Conservation (phyloP, 2,888 invertebrate species). For the Amiota mariae region DNA sequence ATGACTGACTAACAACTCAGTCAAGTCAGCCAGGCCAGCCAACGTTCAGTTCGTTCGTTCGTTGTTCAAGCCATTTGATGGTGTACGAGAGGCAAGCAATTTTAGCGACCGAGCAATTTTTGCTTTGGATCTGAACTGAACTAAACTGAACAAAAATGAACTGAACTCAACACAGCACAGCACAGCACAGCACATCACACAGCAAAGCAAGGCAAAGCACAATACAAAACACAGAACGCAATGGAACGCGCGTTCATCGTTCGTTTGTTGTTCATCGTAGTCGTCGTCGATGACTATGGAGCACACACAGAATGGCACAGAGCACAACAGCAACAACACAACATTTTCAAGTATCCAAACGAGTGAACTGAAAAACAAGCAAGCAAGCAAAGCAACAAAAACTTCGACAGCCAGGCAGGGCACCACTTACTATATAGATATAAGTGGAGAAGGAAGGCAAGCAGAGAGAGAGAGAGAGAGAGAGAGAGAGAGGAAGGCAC, state of each 20-base stretch:
- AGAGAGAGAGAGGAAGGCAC: too few relatives aligned
- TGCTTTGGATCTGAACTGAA: slow-evolving; percentile 13
- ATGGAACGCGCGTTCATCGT: not conserved
- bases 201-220: not conserved
- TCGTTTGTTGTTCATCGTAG: too few relatives aligned
- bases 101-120: slow-evolving; percentile 65
- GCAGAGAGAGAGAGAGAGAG: too few relatives aligned
- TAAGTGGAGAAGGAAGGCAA: too few relatives aligned
- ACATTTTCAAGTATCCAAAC: slow-evolving; percentile 45
- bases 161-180: not conserved
- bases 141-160: slow-evolving; percentile 12
- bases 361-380: slow-evolving; percentile 53
- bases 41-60: slow-evolving; percentile 9
- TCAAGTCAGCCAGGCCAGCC: slow-evolving; percentile 14
- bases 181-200: not conserved
- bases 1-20: slow-evolving; percentile 40
- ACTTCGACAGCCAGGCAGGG: slow-evolving; percentile 36
- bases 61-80: slow-evolving; percentile 47
- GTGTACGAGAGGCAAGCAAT: slow-evolving; percentile 69
- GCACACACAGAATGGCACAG: not conserved
- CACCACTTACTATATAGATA: slow-evolving; percentile 24
- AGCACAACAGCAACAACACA: not conserved
- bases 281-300: too few relatives aligned
- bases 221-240: not conserved
- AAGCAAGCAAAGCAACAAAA: not conserved